Evolutionary conservation across 2,797 vertebrate species (phyloP), one percentile per base, ranked within the genome.

Genomic region (Hafferia zeledoni): DNA sequence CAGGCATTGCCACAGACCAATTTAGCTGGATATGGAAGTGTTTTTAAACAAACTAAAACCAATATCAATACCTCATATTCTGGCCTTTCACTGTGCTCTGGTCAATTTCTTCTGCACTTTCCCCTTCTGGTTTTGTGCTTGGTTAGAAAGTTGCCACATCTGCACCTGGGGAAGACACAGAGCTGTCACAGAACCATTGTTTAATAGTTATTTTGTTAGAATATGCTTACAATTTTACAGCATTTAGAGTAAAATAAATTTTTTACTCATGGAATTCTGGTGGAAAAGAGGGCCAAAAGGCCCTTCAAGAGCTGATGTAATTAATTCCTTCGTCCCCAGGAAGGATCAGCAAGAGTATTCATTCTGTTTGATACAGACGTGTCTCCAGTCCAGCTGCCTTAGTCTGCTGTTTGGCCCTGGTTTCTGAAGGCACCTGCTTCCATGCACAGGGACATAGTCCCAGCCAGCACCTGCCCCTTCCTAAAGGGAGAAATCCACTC

Each of bases 11-110:
- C 49, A 77, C 12, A 63, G 57, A 46, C 19, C 60, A 74, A 61
- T 64, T 80, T 67, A 89, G 39, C 75, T 67, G 9, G 41, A 80
- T 64, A 87, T 35, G 4, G 37, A 90, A 93, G 16, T 11, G 5
- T 76, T 93, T 89, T 59, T 37, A 87, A 92, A 79, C 25, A 79
- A 90, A 50, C 13, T 63, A 86, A 93, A 90, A 65, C 22, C 53
- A 64, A 35, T 7, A 69, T 19, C n/a, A 70, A 20, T 27, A 70
- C 30, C 7, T 78, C 13, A 63, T n/a, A n/a, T 57, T 89, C 60
- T 72, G 9, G 13, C 24, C 31, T 94, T 71, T 52, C 52, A 43
- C 13, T 46, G 31, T 44, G 30, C n/a, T 92, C 12, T 55, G 46
- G n/a, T 8, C 8, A 59, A 44, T 50, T 68, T 53, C 20, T 72